phyloP scores from a whole-genome alignment of 2,797 vertebrate species.

The Muscicapa striata region DNA sequence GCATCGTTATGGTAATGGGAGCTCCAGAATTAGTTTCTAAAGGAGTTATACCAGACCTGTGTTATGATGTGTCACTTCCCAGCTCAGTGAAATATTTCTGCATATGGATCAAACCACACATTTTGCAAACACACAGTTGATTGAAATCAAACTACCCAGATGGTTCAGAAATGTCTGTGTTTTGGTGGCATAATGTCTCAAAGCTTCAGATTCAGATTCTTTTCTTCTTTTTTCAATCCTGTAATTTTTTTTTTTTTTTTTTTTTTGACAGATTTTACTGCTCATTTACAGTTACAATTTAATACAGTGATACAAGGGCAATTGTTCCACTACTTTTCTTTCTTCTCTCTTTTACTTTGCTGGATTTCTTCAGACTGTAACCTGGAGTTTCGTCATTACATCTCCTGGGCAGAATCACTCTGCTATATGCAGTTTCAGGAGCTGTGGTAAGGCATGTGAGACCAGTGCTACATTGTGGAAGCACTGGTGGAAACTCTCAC shows the following conservation, averaged over 20 bases:
- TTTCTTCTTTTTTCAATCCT: background rate
- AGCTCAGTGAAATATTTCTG: background rate
- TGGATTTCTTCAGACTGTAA: background rate
- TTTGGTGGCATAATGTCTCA: background rate
- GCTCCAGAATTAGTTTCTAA: background rate
- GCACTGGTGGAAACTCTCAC: background rate
- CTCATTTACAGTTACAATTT: background rate
- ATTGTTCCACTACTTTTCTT: background rate
- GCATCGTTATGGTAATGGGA: background rate
- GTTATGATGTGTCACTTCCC: background rate
- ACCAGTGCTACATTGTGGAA: background rate
- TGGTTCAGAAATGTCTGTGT: background rate
- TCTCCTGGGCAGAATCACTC: background rate
- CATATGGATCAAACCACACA: background rate
- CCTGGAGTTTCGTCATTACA: background rate
- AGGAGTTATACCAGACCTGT: background rate
- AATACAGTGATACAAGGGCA: background rate
- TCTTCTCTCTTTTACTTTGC: background rate
- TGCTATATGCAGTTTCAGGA: background rate
- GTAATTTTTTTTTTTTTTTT: accelerated
- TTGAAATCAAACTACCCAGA: background rate
- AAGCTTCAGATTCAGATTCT: background rate
- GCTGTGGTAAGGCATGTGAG: background rate
- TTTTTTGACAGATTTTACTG: background rate
- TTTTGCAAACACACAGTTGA: background rate